Evolutionary conservation across 1,140 invertebrate species (phyloP).

Genomic region (Amyelois transitella): DNA sequence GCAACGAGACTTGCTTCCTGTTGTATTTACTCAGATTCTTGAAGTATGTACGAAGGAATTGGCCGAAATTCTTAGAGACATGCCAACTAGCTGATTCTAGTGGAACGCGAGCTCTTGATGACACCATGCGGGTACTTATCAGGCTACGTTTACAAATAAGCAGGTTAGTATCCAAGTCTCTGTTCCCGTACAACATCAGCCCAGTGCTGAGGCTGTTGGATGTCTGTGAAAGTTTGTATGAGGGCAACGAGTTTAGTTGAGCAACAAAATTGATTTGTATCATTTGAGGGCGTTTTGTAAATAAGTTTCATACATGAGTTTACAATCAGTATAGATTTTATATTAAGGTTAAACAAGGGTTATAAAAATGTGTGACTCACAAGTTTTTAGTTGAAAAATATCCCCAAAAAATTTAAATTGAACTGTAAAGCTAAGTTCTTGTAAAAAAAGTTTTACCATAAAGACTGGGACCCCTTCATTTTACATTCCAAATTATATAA

Average conservation of each 20-base stretch:
- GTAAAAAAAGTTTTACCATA: too few relatives aligned
- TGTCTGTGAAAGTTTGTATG: slow-evolving; percentile 90
- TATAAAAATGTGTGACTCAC: too few relatives aligned
- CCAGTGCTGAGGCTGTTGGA: slow-evolving; percentile 88
- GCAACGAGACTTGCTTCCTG: slow-evolving; percentile 93
- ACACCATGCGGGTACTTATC: slow-evolving; percentile 89
- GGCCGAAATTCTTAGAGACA: slow-evolving; percentile 85
- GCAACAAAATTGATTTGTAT: slow-evolving; percentile 1
- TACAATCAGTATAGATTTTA: too few relatives aligned
- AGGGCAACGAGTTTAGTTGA: slow-evolving; percentile 84
- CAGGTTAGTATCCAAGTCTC: slow-evolving; percentile 84
- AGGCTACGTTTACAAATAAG: slow-evolving; percentile 86
- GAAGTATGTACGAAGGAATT: slow-evolving; percentile 89
- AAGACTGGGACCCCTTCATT: slow-evolving; percentile 42
- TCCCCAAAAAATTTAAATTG: too few relatives aligned
- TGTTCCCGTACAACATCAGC: slow-evolving; percentile 93
- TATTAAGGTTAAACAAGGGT: too few relatives aligned
- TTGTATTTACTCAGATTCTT: slow-evolving; percentile 89
- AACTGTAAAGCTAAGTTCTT: too few relatives aligned
- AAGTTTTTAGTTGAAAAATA: too few relatives aligned
- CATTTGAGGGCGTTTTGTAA: too few relatives aligned
- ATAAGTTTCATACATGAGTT: too few relatives aligned
- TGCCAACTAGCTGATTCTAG: slow-evolving; percentile 77
- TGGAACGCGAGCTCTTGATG: slow-evolving; percentile 80
- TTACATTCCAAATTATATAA: slow-evolving; percentile 48